These are phyloP conservation scores for Odobenus rosmarus DNA, from an alignment of 2,113 vertebrate species.

Conservation along the genomic window DNA sequence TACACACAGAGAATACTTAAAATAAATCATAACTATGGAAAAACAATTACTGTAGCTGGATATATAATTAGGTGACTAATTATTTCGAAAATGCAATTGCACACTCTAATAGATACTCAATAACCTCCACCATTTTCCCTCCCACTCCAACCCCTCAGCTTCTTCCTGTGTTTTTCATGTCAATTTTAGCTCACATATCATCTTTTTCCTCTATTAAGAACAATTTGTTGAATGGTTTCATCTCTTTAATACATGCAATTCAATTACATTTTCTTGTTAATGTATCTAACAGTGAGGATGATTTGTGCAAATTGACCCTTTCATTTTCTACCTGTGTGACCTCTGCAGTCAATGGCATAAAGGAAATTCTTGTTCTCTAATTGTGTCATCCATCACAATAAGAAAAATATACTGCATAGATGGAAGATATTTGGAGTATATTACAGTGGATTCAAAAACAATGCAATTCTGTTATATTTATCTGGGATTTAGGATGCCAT, in stretches of 20 bases:
- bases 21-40: constrained; percentile 37
- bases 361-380: neutral
- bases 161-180: neutral
- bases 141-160: constrained; percentile 37
- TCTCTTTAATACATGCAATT: neutral
- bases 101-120: constrained; percentile 37
- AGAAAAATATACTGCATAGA: neutral
- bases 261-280: neutral
- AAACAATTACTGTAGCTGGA: constrained; percentile 39
- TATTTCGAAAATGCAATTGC: constrained; percentile 48
- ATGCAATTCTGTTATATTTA: neutral
- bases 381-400: neutral
- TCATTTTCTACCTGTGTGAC: neutral
- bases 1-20: constrained; percentile 44
- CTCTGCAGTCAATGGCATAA: neutral
- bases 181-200: constrained; percentile 33
- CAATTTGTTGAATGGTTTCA: neutral
- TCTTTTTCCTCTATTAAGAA: constrained; percentile 49
- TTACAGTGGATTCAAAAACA: neutral
- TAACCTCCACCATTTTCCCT: constrained; percentile 40
- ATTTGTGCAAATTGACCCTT: neutral
- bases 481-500: neutral
- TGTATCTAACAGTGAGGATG: neutral
- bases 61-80: constrained; percentile 62
- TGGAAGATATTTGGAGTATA: neutral